Conservation (phyloP, 2,888 invertebrate species). For the Tupiocoris notatus region DNA sequence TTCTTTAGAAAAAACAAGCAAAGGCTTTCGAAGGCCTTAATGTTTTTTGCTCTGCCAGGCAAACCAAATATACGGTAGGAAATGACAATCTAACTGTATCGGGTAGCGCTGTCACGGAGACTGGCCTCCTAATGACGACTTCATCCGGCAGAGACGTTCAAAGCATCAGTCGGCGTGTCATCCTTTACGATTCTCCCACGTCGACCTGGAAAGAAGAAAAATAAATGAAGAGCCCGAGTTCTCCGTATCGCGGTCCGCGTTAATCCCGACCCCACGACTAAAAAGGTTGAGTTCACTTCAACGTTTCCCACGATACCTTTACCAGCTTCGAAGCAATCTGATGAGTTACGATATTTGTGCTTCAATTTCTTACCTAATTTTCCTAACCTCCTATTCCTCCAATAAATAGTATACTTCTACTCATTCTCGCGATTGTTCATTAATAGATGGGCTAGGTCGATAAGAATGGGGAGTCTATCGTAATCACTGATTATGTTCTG, state of each 20-base stretch:
- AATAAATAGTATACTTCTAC: no score
- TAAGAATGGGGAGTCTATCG: no score
- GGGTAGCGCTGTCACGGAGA: constrained; percentile 31
- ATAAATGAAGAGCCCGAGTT: not conserved
- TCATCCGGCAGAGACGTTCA: constrained; percentile 11
- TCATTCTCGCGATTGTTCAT: no score
- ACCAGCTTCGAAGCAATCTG: no score
- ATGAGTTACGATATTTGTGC: no score
- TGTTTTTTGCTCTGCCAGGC: constrained; percentile 6
- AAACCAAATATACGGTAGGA: not conserved
- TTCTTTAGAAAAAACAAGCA: not conserved
- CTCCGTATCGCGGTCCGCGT: not conserved
- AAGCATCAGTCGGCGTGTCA: constrained; percentile 1
- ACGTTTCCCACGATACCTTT: not conserved
- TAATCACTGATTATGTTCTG: no score
- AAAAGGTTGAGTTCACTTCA: not conserved
- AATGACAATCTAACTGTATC: constrained; percentile 30
- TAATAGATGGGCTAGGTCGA: no score
- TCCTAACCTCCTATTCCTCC: no score
- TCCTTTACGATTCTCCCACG: constrained; percentile 9
- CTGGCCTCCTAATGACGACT: constrained; percentile 30
- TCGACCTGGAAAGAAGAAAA: not conserved
- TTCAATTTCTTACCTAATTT: no score
- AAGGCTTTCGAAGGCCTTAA: constrained; percentile 2
- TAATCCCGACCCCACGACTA: not conserved